Conservation (phyloP, 2,113 vertebrate species). For the Percopsis transmontana region DNA sequence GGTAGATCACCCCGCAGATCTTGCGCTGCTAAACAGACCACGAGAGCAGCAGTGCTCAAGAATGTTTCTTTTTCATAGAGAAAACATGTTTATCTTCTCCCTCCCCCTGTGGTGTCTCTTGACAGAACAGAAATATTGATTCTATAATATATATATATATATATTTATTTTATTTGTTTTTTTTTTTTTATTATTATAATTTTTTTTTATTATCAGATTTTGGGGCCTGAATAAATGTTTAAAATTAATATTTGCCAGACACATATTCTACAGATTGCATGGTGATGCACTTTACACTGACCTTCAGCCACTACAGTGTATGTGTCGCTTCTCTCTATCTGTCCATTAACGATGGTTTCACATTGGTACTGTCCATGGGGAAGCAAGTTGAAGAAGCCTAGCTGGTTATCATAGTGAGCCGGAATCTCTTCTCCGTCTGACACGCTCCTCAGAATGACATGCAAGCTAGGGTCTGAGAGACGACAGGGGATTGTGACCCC, state of each 20-base stretch:
- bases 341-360: constrained; percentile 76
- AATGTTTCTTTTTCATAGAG: background rate
- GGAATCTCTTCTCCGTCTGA: constrained; percentile 64
- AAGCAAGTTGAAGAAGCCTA: constrained; percentile 84
- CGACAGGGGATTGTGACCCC: constrained; percentile 85
- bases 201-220: too few species aligned
- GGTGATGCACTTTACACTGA: constrained; percentile 49
- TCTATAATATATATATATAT: too few species aligned
- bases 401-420: constrained; percentile 80
- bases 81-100: too few species aligned
- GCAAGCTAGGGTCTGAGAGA: constrained; percentile 79
- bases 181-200: too few species aligned
- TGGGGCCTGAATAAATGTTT: too few species aligned
- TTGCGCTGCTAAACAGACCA: constrained; percentile 32
- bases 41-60: constrained; percentile 39
- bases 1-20: constrained; percentile 50
- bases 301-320: constrained; percentile 82
- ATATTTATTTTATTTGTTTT: too few species aligned
- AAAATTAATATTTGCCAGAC: background rate
- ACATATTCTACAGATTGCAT: background rate
- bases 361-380: constrained; percentile 83
- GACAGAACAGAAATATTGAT: background rate
- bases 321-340: constrained; percentile 70
- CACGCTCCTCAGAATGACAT: constrained; percentile 79
- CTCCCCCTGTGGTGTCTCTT: too few species aligned